phyloP scores from a whole-genome alignment of 1,140 invertebrate genomes.

The Lanistes nyassanus region DNA sequence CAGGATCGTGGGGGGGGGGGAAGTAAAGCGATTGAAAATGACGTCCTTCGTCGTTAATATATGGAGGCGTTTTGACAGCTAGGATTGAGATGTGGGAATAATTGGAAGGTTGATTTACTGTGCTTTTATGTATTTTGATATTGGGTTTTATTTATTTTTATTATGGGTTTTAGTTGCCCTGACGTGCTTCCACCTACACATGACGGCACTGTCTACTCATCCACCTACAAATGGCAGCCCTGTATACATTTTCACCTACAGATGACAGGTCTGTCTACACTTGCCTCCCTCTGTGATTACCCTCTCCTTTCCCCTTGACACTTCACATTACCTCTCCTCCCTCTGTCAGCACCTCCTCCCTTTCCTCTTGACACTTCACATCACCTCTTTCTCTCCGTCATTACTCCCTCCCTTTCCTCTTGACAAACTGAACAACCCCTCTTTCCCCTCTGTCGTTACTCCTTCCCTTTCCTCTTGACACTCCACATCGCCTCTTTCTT shows the following conservation, averaged over 20 bases:
- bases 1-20: too few relatives aligned
- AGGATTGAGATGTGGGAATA: background rate
- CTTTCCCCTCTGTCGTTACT: background rate
- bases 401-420: background rate
- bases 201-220: background rate
- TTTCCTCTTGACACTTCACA: background rate
- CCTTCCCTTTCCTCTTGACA: background rate
- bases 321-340: background rate
- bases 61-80: background rate
- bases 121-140: background rate
- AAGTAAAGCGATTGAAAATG: background rate
- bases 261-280: background rate
- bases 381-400: background rate
- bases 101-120: background rate
- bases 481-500: background rate
- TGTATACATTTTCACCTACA: too few relatives aligned
- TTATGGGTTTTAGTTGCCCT: background rate
- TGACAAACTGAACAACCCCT: too few relatives aligned
- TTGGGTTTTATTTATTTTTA: slow-evolving; percentile 2
- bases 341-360: background rate
- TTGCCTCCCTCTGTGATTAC: background rate
- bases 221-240: background rate
- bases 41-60: background rate
- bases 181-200: background rate
- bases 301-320: background rate